phyloP scores from a whole-genome alignment of 2,888 invertebrate genomes.

The Polymixis lichenea region DNA sequence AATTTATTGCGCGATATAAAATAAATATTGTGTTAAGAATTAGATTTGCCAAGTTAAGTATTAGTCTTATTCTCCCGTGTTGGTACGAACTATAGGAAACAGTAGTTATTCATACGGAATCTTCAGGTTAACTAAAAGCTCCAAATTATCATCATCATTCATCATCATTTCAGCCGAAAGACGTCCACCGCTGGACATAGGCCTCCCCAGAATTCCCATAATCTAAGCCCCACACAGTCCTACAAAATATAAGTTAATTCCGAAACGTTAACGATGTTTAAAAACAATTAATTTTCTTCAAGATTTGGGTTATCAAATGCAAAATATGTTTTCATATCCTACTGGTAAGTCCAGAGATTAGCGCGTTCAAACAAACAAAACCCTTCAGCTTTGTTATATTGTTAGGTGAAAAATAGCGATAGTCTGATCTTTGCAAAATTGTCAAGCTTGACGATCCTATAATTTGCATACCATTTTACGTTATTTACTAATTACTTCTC shows the following conservation, averaged over 20 bases:
- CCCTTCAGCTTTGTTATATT: background rate
- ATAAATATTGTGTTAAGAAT: constrained; percentile 2
- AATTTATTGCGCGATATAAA: constrained; percentile 19
- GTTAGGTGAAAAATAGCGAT: background rate
- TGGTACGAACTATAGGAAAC: no score
- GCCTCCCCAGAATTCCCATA: no score
- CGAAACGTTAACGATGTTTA: background rate
- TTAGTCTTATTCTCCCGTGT: no score
- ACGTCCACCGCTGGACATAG: no score
- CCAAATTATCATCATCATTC: no score
- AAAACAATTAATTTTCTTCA: no score
- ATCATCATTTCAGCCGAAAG: no score
- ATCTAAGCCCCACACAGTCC: no score
- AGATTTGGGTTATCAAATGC: background rate
- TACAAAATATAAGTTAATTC: background rate
- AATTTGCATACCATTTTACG: constrained; percentile 11
- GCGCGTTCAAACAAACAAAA: background rate
- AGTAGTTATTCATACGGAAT: background rate
- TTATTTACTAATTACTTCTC: constrained; percentile 16
- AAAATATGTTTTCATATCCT: background rate
- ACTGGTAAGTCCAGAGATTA: background rate
- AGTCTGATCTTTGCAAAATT: background rate
- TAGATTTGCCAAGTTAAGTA: background rate
- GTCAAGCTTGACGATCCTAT: background rate
- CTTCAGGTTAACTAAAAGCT: background rate